Evolutionary conservation across 2,113 vertebrate genomes (phyloP), one percentile per base, ranked within the genome.

Genomic region (Albula glossodonta): DNA sequence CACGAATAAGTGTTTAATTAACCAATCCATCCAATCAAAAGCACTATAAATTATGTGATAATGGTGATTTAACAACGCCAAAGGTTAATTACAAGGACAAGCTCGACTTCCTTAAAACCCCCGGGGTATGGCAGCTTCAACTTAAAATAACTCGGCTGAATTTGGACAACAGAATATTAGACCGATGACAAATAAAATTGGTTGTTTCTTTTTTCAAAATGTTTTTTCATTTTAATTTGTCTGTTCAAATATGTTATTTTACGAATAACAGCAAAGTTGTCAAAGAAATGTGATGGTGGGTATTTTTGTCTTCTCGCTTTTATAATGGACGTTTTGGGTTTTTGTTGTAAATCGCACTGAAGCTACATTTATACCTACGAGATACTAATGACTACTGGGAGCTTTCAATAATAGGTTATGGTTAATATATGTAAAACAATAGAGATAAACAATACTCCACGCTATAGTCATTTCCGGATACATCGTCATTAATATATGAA

Each of bases 1-100:
- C 78, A 41, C 89, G 90, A 89, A 90, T 90, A 89, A 87, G 50
- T 19, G 63, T 89, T 86, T 86, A 89, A 91, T 87, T 89, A 92
- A 90, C 88, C 88, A 74, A 81, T 17, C 17, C 63, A 70, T 17
- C 19, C 19, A 17, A 17, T 70, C 63, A 0, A 70, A n/a, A 70
- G 63, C 63, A 70, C 70, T 31, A 82, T 74, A 51, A 51, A 10
- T 66, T 77, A 31, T 31, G 13, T 48, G 82, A 77, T 83, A n/a
- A 83, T 56, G 52, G n/a, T 51, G 50, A 84, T 84, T 85, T 85
- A 15, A 48, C 6, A 57, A 85, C 78, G 25, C 15, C 77, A 51
- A n/a, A 41, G 60, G 49, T 48, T 74, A 74, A 74, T 74, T 74
- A 31, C 70, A 74, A 74, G 22, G 19, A 74, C 70, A 74, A 74